These are phyloP conservation scores for Scomberomorus guttatus DNA, from an alignment of 2,797 vertebrate genomes.

Conservation along the genomic window DNA sequence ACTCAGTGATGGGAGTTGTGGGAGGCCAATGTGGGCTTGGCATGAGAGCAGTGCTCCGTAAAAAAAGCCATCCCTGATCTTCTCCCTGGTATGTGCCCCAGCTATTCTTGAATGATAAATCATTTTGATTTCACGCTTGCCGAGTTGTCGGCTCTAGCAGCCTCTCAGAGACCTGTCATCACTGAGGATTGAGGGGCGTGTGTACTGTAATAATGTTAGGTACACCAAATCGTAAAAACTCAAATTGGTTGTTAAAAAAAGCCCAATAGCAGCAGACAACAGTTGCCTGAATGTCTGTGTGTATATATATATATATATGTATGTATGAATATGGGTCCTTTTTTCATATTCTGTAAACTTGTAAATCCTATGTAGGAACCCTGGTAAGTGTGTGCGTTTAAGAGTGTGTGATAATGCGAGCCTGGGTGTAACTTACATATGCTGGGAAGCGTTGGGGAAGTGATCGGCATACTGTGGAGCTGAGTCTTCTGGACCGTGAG, in stretches of 20 bases:
- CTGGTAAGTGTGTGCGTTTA: slow-evolving; percentile 16
- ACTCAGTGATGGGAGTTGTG: slow-evolving; percentile 63
- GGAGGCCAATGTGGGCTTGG: slow-evolving; percentile 73
- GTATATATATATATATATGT: too few species aligned
- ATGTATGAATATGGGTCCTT: background rate
- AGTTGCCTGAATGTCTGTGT: slow-evolving; percentile 14
- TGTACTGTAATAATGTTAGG: slow-evolving; percentile 54
- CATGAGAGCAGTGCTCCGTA: slow-evolving; percentile 51
- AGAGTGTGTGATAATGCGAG: slow-evolving; percentile 26
- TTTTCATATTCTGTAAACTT: slow-evolving; percentile 12
- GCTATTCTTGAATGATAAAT: slow-evolving; percentile 80
- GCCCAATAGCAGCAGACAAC: slow-evolving; percentile 32
- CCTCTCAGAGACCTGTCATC: slow-evolving; percentile 72
- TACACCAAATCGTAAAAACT: slow-evolving; percentile 60
- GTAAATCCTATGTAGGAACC: background rate
- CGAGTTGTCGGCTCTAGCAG: slow-evolving; percentile 38
- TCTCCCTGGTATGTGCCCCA: slow-evolving; percentile 67
- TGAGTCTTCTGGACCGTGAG: slow-evolving; percentile 96
- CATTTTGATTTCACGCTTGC: slow-evolving; percentile 75
- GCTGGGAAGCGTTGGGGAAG: slow-evolving; percentile 96
- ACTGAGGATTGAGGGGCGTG: slow-evolving; percentile 45
- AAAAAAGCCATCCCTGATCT: slow-evolving; percentile 59
- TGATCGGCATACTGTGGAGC: slow-evolving; percentile 92
- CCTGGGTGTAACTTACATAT: slow-evolving; percentile 92
- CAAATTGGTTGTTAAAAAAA: slow-evolving; percentile 46